phyloP scores from a whole-genome alignment of 2,797 vertebrate genomes.

The Galago senegalensis region DNA sequence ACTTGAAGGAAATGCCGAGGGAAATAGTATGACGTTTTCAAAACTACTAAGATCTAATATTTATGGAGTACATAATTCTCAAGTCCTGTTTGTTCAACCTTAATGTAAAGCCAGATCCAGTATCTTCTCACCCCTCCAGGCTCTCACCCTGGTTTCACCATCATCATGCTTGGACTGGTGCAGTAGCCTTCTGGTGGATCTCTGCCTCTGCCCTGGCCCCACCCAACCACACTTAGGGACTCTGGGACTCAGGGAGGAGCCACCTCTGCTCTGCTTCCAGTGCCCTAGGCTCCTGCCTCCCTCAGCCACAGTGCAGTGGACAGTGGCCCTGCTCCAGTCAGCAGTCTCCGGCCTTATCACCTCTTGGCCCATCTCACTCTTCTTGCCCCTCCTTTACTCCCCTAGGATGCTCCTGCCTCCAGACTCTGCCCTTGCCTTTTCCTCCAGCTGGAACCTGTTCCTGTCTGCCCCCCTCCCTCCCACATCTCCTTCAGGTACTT shows the following conservation, averaged over 20 bases:
- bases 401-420: accelerated
- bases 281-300: accelerated
- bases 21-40: neutral
- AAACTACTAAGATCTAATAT: neutral
- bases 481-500: neutral
- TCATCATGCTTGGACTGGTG: accelerated
- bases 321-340: accelerated
- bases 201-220: neutral
- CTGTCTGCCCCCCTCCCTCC: accelerated
- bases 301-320: neutral
- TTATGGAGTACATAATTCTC: neutral
- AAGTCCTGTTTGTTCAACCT: neutral
- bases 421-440: no score
- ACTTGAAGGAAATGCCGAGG: no score
- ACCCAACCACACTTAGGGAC: neutral
- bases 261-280: neutral
- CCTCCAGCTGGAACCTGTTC: neutral
- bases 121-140: neutral
- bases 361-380: accelerated
- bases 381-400: no score
- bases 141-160: neutral
- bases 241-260: neutral
- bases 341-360: neutral
- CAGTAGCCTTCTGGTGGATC: neutral
- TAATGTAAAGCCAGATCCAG: accelerated